phyloP scores from a whole-genome alignment of 1,140 invertebrate genomes.

The Habropoda laboriosa region DNA sequence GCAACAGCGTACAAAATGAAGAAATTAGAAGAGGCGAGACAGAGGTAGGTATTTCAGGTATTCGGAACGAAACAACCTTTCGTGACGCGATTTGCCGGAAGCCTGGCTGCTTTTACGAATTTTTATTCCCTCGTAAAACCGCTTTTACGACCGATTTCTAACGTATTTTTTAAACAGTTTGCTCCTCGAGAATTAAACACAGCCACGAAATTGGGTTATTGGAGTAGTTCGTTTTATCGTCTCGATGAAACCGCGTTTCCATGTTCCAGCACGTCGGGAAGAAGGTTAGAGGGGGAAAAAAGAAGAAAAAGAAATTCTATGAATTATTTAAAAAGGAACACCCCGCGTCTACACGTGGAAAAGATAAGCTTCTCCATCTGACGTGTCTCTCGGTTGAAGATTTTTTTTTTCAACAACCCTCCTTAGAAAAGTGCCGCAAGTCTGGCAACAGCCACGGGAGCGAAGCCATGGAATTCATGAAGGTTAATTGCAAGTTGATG shows the following conservation, averaged over 20 bases:
- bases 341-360: too few species aligned
- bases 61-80: neutral
- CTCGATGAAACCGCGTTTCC: too few species aligned
- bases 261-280: too few species aligned
- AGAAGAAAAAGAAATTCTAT: too few species aligned
- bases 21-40: neutral
- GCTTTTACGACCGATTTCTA: conserved; percentile 6
- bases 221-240: neutral
- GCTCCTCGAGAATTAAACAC: neutral
- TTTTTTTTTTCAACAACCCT: neutral
- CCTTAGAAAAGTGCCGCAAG: neutral
- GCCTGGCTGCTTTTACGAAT: neutral
- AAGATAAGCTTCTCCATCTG: too few species aligned
- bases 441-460: neutral
- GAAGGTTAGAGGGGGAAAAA: too few species aligned
- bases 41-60: neutral
- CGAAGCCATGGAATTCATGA: conserved; percentile 48
- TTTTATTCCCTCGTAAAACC: conserved; percentile 15
- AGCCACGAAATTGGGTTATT: neutral
- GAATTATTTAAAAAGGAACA: too few species aligned
- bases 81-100: conserved; percentile 30
- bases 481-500: conserved; percentile 62
- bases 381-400: too few species aligned
- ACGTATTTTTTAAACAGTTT: neutral
- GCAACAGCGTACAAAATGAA: too few species aligned